Base-by-base conservation (phyloP, 2,113 vertebrate species). In the Nycticorax nycticorax region DNA sequence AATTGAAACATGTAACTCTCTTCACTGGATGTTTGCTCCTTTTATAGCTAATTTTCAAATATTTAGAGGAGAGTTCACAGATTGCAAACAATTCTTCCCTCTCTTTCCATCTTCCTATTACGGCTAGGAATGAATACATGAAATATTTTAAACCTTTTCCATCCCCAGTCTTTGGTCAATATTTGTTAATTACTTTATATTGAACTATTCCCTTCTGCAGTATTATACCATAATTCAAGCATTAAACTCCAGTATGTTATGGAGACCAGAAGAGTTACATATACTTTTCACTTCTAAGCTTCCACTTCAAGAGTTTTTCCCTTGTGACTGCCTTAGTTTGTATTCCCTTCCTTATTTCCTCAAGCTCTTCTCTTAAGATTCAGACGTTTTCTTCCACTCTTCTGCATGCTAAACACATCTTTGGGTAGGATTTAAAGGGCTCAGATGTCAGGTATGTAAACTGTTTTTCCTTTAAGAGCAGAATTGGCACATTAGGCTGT, bases 401-500 rank as follows among this genome's bases (percentile, higher is more conserved):
- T 94, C 56, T 69, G 62, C 57, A 91, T 87, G 84, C 39, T 87
- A 91, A 93, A 82, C 69, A 66, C 57, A 93, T 62, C 41, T 68
- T 5, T 1, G 18, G 28, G 68, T 57, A 93, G 32, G 72, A 93
- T 91, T 92, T 89, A 85, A 89, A 92, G 56, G 72, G 57, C 81
- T 95, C 28, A 43, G 41, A 85, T 80, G 67, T 87, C 91, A 95
- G 73, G 78, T 92, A 93, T 30, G 67, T 77, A 91, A 91, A 92
- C 74, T 89, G 71, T 43, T 89, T 91, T 84, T 88, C 63, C 17
- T 87, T 62, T 78, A 87, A 73, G 26, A 92, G 59, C 28, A 77
- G 60, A 96, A 94, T 0, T 59, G 48, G 39, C 56, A 95, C 39
- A 85, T 74, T 33, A 93, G 26, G 8, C 43, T 93, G 24, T 86